Percentiles rank a stretch among this genome's conserved stretches.
Evolutionary conservation across 2,797 vertebrate genomes (phyloP).

Genomic region (Spinus pinus): DNA sequence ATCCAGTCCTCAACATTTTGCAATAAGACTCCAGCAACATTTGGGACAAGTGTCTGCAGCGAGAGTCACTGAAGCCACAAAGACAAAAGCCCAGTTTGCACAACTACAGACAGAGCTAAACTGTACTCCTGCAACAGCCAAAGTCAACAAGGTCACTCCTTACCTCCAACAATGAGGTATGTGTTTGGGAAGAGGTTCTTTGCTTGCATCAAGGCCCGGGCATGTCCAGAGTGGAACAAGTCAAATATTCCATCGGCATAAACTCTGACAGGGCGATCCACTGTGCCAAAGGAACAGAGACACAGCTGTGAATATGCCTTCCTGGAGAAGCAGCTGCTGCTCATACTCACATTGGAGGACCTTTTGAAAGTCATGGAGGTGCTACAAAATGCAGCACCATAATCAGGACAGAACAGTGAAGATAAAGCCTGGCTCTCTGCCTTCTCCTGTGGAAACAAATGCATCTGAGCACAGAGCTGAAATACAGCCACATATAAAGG

Average conservation of each 20-base stretch:
- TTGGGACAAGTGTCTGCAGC: not conserved
- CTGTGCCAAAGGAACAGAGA: conserved; percentile 73
- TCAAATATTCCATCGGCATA: conserved; percentile 98
- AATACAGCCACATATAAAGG: not conserved
- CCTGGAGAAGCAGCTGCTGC: not conserved
- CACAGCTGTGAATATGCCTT: not conserved
- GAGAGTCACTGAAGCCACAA: not conserved
- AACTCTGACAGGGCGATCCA: conserved; percentile 90
- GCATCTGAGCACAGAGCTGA: not conserved
- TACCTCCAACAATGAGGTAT: conserved; percentile 96
- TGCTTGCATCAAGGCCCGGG: conserved; percentile 97
- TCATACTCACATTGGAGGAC: not conserved
- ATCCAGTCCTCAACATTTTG: not conserved
- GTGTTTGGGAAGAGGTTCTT: conserved; percentile 97
- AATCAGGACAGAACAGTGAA: not conserved
- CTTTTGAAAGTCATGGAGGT: not conserved
- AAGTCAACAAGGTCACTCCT: conserved; percentile 50
- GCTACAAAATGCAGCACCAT: not conserved
- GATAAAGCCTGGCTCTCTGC: not conserved
- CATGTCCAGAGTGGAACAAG: conserved; percentile 96
- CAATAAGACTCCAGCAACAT: not conserved
- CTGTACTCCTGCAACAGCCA: not conserved
- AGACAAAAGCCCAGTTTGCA: not conserved
- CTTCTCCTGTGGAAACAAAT: not conserved
- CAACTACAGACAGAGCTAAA: not conserved